These are phyloP conservation scores for Mimas tiliae DNA, from an alignment of 2,888 invertebrate species.

Conservation along the genomic window DNA sequence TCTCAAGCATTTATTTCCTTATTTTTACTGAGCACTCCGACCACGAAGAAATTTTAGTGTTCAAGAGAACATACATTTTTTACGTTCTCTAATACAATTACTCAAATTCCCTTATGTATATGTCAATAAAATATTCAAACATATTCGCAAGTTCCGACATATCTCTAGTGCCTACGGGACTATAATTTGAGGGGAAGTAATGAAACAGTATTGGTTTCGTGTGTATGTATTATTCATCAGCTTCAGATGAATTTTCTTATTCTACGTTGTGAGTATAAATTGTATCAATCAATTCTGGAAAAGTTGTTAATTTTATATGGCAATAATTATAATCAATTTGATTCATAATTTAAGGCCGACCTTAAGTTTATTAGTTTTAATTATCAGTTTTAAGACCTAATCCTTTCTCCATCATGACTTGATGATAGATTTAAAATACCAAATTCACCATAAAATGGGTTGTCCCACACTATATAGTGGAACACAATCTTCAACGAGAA, in stretches of 20 bases:
- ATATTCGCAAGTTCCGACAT: constrained; percentile 53
- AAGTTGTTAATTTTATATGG: too few species aligned
- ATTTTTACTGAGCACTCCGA: neutral
- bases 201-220: constrained; percentile 59
- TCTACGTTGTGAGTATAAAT: neutral
- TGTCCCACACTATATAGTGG: too few species aligned
- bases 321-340: too few species aligned
- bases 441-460: too few species aligned
- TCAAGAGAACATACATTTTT: neutral
- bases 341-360: too few species aligned
- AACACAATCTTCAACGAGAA: too few species aligned
- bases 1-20: neutral
- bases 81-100: constrained; percentile 42
- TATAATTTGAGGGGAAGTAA: constrained; percentile 63
- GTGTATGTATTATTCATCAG: constrained; percentile 57
- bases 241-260: constrained; percentile 31
- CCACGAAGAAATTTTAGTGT: neutral
- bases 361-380: too few species aligned
- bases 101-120: constrained; percentile 47
- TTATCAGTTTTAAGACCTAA: too few species aligned
- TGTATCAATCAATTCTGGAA: too few species aligned
- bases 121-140: constrained; percentile 59
- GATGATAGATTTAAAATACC: too few species aligned
- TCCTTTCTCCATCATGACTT: too few species aligned
- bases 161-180: constrained; percentile 51